Percentiles rank a stretch among this genome's conserved stretches.
phyloP scores from a whole-genome alignment of 2,113 vertebrate genomes.

The Pelecanoides urinatrix region DNA sequence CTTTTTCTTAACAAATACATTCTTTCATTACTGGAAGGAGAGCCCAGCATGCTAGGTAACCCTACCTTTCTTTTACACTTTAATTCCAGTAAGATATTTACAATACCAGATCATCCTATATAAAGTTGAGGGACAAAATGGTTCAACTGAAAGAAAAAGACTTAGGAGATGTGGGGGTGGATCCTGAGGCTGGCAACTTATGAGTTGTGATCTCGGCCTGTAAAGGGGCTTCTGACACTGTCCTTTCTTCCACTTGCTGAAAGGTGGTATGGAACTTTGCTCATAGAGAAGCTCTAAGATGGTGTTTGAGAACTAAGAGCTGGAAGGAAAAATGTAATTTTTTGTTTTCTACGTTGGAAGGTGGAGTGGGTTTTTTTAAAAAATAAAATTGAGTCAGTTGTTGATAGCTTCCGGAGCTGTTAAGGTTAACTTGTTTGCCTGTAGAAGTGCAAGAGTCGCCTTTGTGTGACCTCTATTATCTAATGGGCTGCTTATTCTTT shows the following conservation, averaged over 20 bases:
- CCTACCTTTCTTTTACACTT: neutral
- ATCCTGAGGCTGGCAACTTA: neutral
- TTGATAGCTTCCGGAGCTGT: neutral
- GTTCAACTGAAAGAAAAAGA: neutral
- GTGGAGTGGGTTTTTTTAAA: neutral
- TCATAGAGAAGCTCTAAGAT: neutral
- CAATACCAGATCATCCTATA: neutral
- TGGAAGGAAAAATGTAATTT: neutral
- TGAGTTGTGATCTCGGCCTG: neutral
- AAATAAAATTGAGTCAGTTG: neutral
- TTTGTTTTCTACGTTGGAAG: neutral
- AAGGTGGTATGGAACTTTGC: neutral
- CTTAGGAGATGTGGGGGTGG: neutral
- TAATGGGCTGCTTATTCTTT: neutral
- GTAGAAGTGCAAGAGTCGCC: neutral
- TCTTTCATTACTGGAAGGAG: constrained; percentile 89
- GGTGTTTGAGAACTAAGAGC: neutral
- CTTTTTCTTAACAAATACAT: constrained; percentile 98
- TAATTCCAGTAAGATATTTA: neutral
- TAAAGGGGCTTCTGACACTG: neutral
- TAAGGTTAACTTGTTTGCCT: neutral
- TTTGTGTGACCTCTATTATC: neutral
- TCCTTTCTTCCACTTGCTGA: neutral
- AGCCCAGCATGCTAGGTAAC: constrained; percentile 93
- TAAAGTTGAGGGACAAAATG: neutral